Base-by-base conservation (phyloP, 1,140 invertebrate species). In the Aphelinus atriplicis region DNA sequence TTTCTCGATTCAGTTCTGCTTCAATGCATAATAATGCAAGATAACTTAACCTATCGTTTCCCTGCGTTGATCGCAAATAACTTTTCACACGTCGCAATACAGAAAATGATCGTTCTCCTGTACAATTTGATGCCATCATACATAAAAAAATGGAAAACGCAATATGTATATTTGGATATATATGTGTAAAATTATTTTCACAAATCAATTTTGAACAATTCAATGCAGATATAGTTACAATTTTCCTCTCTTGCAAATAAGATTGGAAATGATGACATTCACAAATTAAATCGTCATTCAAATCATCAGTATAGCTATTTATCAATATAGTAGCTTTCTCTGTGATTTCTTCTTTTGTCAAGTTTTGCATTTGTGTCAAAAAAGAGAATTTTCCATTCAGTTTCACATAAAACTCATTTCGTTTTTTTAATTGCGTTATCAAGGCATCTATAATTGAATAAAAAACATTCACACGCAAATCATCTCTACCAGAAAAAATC, bases 371-470 rank as follows among this genome's bases (percentile, higher is more conserved):
- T 43, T 66, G 7, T 26, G 43, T 53, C 1, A 66, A 55, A 66
- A 66, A 66, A n/a, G 48, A 47, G 53, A 66, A 66, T 53, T 7
- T 43, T 1, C 43, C 6, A 7, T 66, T 66, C 9, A 66, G 26
- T 53, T 3, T 47, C 5, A 3, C 45, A 47, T 69, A 69, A 4
- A 9, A 9, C 9, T 56, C 55, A 5, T 57, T 57, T 56, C 66
- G n/a, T n/a, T n/a, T n/a, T 7, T n/a, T 58, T 69, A 53, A 53
- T 53, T 53, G n/a, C 9, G 51, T 53, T 53, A 64, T 7, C 6
- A 69, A 47, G 7, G 9, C 4, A 69, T 69, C 66, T 47, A 69
- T 46, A 58, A 58, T 69, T n/a, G 10, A 3, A 69, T 46, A 69
- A 47, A 57, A 69, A n/a, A 69, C 66, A 58, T 69, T 48, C 26